Conservation (phyloP, 2,113 vertebrate species). For the Carassius auratus region DNA sequence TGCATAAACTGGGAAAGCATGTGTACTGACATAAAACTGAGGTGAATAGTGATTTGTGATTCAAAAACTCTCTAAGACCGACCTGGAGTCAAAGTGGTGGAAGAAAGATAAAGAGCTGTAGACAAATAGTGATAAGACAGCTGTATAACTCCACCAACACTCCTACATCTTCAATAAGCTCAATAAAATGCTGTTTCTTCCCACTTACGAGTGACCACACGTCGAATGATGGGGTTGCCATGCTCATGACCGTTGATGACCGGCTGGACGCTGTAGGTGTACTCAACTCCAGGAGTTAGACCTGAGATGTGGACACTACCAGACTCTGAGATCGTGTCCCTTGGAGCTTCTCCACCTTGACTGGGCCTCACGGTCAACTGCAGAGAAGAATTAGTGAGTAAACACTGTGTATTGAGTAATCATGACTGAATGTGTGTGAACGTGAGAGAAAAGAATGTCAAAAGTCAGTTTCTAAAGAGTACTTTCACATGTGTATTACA, state of each 20-base stretch:
- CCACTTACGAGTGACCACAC: slow-evolving; percentile 84
- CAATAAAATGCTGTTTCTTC: background rate
- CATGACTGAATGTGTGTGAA: background rate
- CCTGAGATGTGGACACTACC: slow-evolving; percentile 91
- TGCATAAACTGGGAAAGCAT: no score
- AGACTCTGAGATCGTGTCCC: slow-evolving; percentile 89
- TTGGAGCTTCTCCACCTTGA: slow-evolving; percentile 91
- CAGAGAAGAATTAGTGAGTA: background rate
- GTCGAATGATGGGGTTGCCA: slow-evolving; percentile 81
- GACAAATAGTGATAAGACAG: slow-evolving; percentile 9
- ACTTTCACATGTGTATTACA: no score
- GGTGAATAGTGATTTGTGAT: no score
- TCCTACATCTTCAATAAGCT: background rate
- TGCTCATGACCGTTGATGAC: slow-evolving; percentile 83
- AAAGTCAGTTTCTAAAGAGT: background rate
- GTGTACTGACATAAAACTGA: no score
- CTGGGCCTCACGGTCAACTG: slow-evolving; percentile 92
- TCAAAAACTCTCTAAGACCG: no score
- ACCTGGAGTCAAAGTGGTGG: no score
- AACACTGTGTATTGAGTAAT: background rate
- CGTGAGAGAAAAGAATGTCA: background rate
- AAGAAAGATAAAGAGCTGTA: slow-evolving; percentile 81
- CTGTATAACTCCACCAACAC: slow-evolving; percentile 1
- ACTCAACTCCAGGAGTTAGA: slow-evolving; percentile 93
- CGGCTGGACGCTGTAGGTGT: slow-evolving; percentile 88